These are phyloP conservation scores for Azorinus chamasolen DNA, from an alignment of 2,888 invertebrate species.

Conservation along the genomic window DNA sequence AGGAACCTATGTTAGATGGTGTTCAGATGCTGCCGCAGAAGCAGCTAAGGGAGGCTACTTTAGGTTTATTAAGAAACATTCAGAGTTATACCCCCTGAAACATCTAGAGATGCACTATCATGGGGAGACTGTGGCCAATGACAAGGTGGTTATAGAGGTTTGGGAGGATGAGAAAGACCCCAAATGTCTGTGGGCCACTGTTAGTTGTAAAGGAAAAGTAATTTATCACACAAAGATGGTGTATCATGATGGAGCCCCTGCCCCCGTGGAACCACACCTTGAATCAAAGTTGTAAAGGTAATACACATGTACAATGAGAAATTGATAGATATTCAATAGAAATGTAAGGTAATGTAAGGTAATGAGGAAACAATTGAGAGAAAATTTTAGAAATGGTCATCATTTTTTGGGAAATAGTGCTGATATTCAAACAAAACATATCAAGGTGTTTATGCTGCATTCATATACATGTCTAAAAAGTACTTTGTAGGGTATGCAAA, in stretches of 20 bases:
- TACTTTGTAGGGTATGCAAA: no score
- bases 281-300: slow-evolving; percentile 21
- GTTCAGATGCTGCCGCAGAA: slow-evolving; percentile 26
- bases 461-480: no score
- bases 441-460: no score
- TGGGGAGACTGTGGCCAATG: slow-evolving; percentile 41
- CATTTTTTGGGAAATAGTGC: no score
- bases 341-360: no score
- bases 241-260: slow-evolving; percentile 9
- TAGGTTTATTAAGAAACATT: slow-evolving; percentile 13
- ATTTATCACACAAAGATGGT: slow-evolving; percentile 2
- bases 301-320: no score
- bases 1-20: slow-evolving; percentile 33
- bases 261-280: slow-evolving; percentile 1
- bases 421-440: no score
- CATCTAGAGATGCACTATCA: slow-evolving; percentile 26
- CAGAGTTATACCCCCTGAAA: slow-evolving; percentile 33
- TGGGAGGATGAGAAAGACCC: slow-evolving; percentile 20
- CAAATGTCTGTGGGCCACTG: slow-evolving; percentile 22
- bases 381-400: no score
- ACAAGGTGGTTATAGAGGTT: slow-evolving; percentile 26
- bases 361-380: no score
- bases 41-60: slow-evolving; percentile 21
- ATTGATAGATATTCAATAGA: no score
- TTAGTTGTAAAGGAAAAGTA: background rate